Base-by-base conservation (phyloP, 2,888 invertebrate species). In the Papilio demoleus region DNA sequence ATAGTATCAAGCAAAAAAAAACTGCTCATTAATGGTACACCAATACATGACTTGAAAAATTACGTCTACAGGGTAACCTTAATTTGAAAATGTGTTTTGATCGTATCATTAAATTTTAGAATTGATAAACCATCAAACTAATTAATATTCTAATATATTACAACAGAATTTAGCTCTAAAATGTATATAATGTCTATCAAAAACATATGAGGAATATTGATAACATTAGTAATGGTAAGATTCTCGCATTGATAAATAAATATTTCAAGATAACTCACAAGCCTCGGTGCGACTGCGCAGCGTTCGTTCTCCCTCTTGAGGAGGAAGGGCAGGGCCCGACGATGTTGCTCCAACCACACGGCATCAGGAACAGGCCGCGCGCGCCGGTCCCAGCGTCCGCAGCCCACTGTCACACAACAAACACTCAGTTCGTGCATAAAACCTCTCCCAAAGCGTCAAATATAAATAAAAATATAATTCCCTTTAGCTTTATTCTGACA, bases 271-370 rank as follows among this genome's bases (percentile, higher is more conserved):
- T 34, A 69, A 86, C 90, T 88, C 73, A 93, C 93, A 78, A 93
- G 86, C 79, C 92, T 84, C 9, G 92, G 92, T 45, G 84, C 77
- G 9, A 87, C 85, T 42, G 82, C 80, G 53, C 81, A 77, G 59
- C 90, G 80, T 75, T 91, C 92, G 81, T 91, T 92, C 80, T 92
- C 92, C 45, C 92, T 76, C 80, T 92, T 92, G 76, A 92, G 87
- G 75, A 90, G 89, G 81, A 92, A 92, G 71, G 92, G 92, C 77
- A 92, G 80, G 60, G 92, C 92, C 67, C 92, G 88, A 61, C 92
- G 88, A 58, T 92, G 92, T 72, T 92, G 92, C 75, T 92, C 92
- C 70, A 92, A 79, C 92, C 92, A 92, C 71, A 92, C 92, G 45
- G 92, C 92, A 76, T 92, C 92, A 6, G 92, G 92, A 72, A 92